Percentiles rank a stretch among this genome's conserved stretches.
Conservation (phyloP, 2,797 vertebrate genomes). For the Parambassis ranga region DNA sequence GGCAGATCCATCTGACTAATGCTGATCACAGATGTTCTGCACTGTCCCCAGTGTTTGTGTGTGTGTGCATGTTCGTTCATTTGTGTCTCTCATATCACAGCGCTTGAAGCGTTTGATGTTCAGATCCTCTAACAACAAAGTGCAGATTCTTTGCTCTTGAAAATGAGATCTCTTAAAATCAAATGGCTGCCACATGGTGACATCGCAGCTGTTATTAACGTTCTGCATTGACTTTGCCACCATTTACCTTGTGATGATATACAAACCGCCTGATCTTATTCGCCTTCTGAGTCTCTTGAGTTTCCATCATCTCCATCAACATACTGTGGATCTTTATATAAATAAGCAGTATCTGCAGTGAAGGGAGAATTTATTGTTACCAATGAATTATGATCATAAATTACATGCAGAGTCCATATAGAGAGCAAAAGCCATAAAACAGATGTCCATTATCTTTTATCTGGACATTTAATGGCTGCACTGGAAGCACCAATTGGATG, state of each 20-base stretch:
- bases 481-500: no score
- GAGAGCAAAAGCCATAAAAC: no score
- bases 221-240: constrained; percentile 6
- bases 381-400: no score
- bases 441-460: no score
- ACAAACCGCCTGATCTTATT: neutral
- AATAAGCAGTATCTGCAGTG: no score
- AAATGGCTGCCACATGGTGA: neutral
- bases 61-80: constrained; percentile 2
- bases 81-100: constrained; percentile 13
- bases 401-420: no score
- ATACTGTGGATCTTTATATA: no score
- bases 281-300: no score
- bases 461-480: no score
- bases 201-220: constrained; percentile 14
- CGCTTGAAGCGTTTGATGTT: constrained; percentile 44
- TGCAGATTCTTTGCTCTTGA: constrained; percentile 23
- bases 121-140: constrained; percentile 23
- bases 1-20: constrained; percentile 55
- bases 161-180: constrained; percentile 19
- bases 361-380: no score
- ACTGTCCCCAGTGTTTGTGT: constrained; percentile 22
- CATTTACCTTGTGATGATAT: constrained; percentile 12
- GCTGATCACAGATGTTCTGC: constrained; percentile 61
- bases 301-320: no score